Evolutionary conservation across 2,888 invertebrate species (phyloP), one percentile per base, ranked within the genome.

Genomic region (Drosophila fulvimacula): DNA sequence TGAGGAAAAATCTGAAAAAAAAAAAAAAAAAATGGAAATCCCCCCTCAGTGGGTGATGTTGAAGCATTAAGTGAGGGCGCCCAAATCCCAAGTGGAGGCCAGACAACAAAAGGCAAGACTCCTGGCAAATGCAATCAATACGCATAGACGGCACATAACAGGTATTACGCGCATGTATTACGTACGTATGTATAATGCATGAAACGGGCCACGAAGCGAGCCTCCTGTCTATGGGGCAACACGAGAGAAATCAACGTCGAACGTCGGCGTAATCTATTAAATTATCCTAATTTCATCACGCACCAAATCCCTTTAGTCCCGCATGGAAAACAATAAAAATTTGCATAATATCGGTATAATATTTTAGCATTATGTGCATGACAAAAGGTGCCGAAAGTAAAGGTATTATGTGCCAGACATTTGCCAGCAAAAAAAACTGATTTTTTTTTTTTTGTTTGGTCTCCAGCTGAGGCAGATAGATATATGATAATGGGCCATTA

Each of bases 331-430:
- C 90, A 90, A 88, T 90, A 80, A 90, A 90, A 90, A 90, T 90
- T 90, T 90, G 81, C 90, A 90, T 90, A 90, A 90, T 90, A 90
- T 87, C 88, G 86, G 86, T 90, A 85, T 90, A 89, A 90, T 90
- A 90, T 87, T 90, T 90, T 87, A 82, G 88, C 87, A 89, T 86
- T 86, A 85, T 85, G 69, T 57, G 69, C 79, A 66, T 79, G 73
- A 72, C 76, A 88, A 88, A 88, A 88, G 81, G 81, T 88, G 86
- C 72, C 63, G 80, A 82, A 85, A 75, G 82, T 85, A 81, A 88
- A 70, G 68, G 68, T 63, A 81, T 77, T 79, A 82, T 73, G 63
- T 61, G 73, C 55, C 69, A 79, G 76, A 41, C 55, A 48, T 48
- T 48, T 48, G 46, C 46, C 17, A 48, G 46, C 46, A n/a, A 27